Conservation (phyloP, 2,797 vertebrate species). For the Zalophus californianus region DNA sequence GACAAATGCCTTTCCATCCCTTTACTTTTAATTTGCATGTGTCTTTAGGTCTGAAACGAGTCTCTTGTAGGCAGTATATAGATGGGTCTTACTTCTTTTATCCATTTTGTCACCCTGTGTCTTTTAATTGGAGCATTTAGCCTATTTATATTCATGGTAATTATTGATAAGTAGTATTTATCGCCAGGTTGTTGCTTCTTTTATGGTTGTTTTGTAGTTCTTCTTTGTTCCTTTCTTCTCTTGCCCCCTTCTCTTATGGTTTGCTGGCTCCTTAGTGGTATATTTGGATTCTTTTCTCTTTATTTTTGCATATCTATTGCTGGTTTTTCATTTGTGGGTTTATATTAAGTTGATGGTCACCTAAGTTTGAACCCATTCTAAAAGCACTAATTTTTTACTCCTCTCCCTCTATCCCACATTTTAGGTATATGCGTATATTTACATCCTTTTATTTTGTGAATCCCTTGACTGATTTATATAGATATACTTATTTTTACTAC, state of each 20-base stretch:
- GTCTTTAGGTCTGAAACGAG: not conserved
- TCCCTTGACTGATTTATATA: not conserved
- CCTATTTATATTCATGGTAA: not conserved
- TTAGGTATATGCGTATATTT: not conserved
- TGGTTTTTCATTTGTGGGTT: not conserved
- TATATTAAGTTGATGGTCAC: not conserved
- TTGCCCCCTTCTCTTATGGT: not conserved
- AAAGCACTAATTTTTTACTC: not conserved
- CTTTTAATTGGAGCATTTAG: not conserved
- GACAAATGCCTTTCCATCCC: not conserved
- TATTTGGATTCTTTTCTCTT: not conserved
- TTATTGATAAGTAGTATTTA: not conserved
- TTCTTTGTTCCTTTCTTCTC: not conserved
- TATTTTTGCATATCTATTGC: not conserved
- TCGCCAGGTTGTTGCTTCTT: not conserved
- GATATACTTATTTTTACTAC: not conserved
- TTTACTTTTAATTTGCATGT: not conserved
- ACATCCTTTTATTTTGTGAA: not conserved
- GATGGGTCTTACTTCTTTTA: not conserved
- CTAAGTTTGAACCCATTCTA: not conserved
- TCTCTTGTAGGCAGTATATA: not conserved
- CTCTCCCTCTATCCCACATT: not conserved
- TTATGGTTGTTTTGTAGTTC: not conserved
- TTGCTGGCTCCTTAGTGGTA: not conserved
- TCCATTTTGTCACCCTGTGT: not conserved